Percentiles rank a stretch among this genome's conserved stretches.
Conservation (phyloP, 2,797 vertebrate genomes). For the Chloroceryle amazona region DNA sequence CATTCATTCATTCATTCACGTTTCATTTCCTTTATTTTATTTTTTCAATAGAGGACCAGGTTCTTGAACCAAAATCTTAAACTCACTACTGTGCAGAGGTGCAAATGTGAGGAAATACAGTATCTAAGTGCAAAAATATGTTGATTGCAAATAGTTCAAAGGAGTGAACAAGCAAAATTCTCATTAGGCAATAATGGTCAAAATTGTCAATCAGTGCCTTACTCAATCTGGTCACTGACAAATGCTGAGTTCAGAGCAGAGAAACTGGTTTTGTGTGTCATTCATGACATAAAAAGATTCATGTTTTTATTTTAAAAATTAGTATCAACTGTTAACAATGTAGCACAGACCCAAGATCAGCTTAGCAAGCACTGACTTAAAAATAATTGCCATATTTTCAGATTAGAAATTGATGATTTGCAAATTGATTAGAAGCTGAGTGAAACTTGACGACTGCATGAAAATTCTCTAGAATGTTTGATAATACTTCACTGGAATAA, state of each 20-base stretch:
- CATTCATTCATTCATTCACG: not conserved
- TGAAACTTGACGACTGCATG: not conserved
- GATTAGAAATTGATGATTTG: not conserved
- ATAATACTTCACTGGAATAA: not conserved
- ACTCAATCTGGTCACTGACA: not conserved
- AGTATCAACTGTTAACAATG: not conserved
- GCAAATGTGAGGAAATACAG: not conserved
- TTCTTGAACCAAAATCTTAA: slow-evolving; percentile 1
- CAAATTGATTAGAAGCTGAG: not conserved
- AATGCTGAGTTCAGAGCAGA: not conserved
- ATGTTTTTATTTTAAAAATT: not conserved
- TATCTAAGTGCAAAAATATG: not conserved
- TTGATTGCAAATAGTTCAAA: not conserved
- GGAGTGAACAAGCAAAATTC: not conserved
- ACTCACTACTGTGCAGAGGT: not conserved
- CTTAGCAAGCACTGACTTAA: not conserved
- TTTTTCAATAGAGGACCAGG: not conserved
- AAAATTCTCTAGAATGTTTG: not conserved
- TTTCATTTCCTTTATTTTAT: not conserved
- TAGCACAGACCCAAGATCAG: not conserved
- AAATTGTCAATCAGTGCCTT: not conserved
- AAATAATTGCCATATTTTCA: not conserved
- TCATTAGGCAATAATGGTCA: not conserved
- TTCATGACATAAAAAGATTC: not conserved
- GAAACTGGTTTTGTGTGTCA: not conserved